These are phyloP conservation scores for Dicyrtoma fusca DNA, from an alignment of 2,888 invertebrate species.

Conservation along the genomic window DNA sequence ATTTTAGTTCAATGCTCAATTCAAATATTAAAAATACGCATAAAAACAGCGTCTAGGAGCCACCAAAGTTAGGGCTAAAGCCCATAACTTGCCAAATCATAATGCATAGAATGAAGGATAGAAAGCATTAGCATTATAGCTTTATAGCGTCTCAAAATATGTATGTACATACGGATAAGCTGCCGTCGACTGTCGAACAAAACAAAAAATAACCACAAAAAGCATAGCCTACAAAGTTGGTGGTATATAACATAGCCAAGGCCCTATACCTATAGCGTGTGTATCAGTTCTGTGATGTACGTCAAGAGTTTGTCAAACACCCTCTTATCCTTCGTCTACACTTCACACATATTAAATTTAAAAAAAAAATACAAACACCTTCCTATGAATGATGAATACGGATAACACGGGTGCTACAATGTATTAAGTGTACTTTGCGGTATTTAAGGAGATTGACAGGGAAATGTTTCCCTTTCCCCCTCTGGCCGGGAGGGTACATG, in stretches of 20 bases:
- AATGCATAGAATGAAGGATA: too few species aligned
- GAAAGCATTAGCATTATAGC: too few species aligned
- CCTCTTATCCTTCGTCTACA: not conserved
- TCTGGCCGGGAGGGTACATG: not conserved
- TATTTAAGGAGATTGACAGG: constrained; percentile 43
- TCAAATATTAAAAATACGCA: constrained; percentile 27
- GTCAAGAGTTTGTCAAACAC: not conserved
- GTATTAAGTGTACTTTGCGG: constrained; percentile 39
- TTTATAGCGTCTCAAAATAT: not conserved
- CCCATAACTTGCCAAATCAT: not conserved
- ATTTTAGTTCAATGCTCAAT: not conserved
- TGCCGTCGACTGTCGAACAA: too few species aligned
- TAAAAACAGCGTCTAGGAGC: not conserved
- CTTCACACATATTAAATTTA: too few species aligned
- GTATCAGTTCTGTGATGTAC: not conserved
- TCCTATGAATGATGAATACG: not conserved
- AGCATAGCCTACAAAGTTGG: too few species aligned
- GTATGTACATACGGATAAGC: too few species aligned
- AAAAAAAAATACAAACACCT: constrained; percentile 16
- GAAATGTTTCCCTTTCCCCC: constrained; percentile 36
- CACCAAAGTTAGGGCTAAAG: too few species aligned
- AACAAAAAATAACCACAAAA: too few species aligned
- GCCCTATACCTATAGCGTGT: too few species aligned
- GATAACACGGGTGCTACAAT: constrained; percentile 6
- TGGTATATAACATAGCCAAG: too few species aligned